A percentile compares a stretch with the other conserved stretches of the same genome.
Conservation (phyloP, 1,140 invertebrate genomes). For the Drosophila littoralis region DNA sequence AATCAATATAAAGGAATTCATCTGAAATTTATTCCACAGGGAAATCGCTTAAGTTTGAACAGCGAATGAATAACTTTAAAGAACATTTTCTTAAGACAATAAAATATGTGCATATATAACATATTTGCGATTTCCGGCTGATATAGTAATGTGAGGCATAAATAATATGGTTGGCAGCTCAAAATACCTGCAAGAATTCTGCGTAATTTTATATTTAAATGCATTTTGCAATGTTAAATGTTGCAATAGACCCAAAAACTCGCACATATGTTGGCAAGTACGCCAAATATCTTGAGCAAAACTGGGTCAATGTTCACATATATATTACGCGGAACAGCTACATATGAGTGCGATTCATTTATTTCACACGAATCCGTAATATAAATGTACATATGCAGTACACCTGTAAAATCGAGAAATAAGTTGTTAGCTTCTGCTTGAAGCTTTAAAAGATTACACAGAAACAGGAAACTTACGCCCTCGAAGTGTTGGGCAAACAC, state of each 20-base stretch:
- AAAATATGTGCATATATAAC: too few relatives aligned
- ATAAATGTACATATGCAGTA: neutral
- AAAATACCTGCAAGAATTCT: slow-evolving; percentile 1
- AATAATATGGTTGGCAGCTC: neutral
- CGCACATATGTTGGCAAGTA: slow-evolving; percentile 17
- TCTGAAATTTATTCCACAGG: too few relatives aligned
- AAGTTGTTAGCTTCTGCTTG: slow-evolving; percentile 49
- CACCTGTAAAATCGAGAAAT: slow-evolving; percentile 21
- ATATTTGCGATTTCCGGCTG: too few relatives aligned
- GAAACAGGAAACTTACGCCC: neutral
- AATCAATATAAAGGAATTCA: too few relatives aligned
- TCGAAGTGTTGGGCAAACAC: slow-evolving; percentile 61
- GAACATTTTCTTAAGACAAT: too few relatives aligned
- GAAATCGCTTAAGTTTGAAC: too few relatives aligned
- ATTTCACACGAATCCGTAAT: neutral
- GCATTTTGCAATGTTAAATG: slow-evolving; percentile 13
- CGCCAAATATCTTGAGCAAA: slow-evolving; percentile 3
- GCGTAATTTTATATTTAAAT: neutral
- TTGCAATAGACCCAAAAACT: slow-evolving; percentile 5
- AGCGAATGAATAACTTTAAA: too few relatives aligned
- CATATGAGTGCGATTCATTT: neutral
- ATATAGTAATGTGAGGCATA: too few relatives aligned
- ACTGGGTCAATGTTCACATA: slow-evolving; percentile 1
- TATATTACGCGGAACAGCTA: neutral
- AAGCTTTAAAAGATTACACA: slow-evolving; percentile 1